These are phyloP conservation scores for Meta bourneti DNA, from an alignment of 2,888 invertebrate genomes.

Conservation along the genomic window DNA sequence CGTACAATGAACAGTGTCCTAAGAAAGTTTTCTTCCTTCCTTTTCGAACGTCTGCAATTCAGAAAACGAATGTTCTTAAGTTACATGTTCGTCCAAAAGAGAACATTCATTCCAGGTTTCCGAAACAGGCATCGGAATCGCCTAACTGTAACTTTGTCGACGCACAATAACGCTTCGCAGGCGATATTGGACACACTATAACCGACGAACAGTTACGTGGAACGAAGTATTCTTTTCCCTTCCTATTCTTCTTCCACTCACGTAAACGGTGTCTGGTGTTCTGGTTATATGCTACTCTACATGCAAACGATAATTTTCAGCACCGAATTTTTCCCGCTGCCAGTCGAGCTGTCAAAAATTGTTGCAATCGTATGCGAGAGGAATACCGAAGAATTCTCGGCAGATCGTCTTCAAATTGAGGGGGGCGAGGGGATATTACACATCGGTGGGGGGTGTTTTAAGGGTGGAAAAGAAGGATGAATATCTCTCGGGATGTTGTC, in stretches of 20 bases:
- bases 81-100: conserved; percentile 62
- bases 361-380: too few relatives aligned
- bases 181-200: too few relatives aligned
- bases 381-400: too few relatives aligned
- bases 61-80: conserved; percentile 43
- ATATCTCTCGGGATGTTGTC: too few relatives aligned
- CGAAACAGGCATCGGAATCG: conserved; percentile 29
- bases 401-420: too few relatives aligned
- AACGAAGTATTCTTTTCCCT: too few relatives aligned
- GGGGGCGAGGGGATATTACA: too few relatives aligned
- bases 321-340: conserved; percentile 1
- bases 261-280: too few relatives aligned
- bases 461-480: too few relatives aligned
- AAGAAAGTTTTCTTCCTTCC: conserved; percentile 25
- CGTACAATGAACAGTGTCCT: conserved; percentile 32
- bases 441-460: too few relatives aligned
- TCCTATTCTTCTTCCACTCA: too few relatives aligned
- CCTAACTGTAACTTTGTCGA: conserved; percentile 4
- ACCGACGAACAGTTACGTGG: too few relatives aligned
- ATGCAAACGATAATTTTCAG: background rate
- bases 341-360: conserved; percentile 26
- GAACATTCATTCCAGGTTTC: conserved; percentile 32
- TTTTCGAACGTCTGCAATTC: background rate
- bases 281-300: background rate
- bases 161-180: background rate